A percentile compares a stretch with the other conserved stretches of the same genome.
Conservation (phyloP, 2,888 invertebrate genomes). For the Eurytoma adleriae region DNA sequence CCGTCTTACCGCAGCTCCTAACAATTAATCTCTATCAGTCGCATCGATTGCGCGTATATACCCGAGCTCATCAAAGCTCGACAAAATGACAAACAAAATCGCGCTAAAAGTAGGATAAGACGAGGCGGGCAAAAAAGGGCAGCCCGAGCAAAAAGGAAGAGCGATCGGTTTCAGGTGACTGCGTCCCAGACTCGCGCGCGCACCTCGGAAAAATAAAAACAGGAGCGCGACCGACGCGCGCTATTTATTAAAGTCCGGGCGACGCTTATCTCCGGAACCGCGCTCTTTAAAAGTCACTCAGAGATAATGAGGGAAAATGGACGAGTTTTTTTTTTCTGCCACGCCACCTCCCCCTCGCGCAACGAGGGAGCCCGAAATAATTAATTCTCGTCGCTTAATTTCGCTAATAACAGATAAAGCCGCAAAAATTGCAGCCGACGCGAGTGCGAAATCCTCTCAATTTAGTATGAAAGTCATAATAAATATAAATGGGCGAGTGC, state of each 20-base stretch:
- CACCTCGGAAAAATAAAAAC: slow-evolving; percentile 4
- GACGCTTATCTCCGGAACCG: slow-evolving; percentile 44
- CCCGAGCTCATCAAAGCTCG: not conserved
- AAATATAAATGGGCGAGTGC: slow-evolving; percentile 25
- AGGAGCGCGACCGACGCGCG: slow-evolving; percentile 9
- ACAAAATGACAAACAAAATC: not conserved
- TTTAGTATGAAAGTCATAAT: slow-evolving; percentile 18
- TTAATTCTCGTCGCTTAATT: slow-evolving; percentile 52
- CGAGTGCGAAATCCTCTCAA: slow-evolving; percentile 11
- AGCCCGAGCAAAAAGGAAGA: slow-evolving; percentile 6
- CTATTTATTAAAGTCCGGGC: slow-evolving; percentile 54
- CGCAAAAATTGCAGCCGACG: slow-evolving; percentile 29
- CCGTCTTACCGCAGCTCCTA: not conserved
- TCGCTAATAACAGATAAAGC: slow-evolving; percentile 52
- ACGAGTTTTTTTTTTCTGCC: slow-evolving; percentile 25
- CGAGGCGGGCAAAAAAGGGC: not conserved
- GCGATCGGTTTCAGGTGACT: slow-evolving; percentile 34
- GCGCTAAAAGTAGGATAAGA: not conserved
- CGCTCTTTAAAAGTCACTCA: slow-evolving; percentile 55
- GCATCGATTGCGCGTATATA: not conserved
- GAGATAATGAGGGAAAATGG: slow-evolving; percentile 55
- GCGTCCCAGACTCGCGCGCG: not conserved
- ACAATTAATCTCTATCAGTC: slow-evolving; percentile 2
- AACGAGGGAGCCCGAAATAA: slow-evolving; percentile 31
- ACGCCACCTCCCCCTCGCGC: not conserved